Evolutionary conservation across 2,113 vertebrate species (phyloP).

Genomic region (Myocastor coypus): DNA sequence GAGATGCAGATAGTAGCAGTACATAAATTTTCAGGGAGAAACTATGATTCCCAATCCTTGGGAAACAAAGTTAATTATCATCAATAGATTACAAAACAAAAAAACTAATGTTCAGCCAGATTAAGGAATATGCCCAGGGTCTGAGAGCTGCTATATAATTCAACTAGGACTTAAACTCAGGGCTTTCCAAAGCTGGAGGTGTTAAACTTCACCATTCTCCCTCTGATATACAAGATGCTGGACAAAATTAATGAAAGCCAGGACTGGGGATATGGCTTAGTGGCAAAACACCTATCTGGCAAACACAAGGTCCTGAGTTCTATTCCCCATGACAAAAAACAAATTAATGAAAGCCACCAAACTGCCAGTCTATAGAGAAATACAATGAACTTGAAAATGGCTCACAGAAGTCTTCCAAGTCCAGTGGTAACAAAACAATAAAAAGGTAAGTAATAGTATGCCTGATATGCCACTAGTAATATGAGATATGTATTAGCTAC

Average conservation of each 20-base stretch:
- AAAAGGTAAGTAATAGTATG: background rate
- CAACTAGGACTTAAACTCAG: constrained; percentile 52
- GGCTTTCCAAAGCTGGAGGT: constrained; percentile 27
- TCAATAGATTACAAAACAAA: constrained; percentile 26
- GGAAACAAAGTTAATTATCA: background rate
- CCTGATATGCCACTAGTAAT: background rate
- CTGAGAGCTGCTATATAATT: constrained; percentile 16
- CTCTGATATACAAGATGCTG: constrained; percentile 19
- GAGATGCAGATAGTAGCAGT: background rate
- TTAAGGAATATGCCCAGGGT: constrained; percentile 2
- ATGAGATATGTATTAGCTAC: background rate
- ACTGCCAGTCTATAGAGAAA: constrained; percentile 12
- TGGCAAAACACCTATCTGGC: too few relatives aligned
- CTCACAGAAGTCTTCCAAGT: constrained; percentile 24
- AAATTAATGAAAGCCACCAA: constrained; percentile 54
- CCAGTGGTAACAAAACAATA: background rate
- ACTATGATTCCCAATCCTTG: constrained; percentile 7
- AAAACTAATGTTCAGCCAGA: constrained; percentile 18
- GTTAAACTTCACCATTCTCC: constrained; percentile 30
- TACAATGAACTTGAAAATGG: constrained; percentile 10
- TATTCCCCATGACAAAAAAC: background rate
- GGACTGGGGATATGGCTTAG: too few relatives aligned
- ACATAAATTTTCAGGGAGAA: constrained; percentile 33
- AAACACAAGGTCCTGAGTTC: too few relatives aligned
- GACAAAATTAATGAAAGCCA: constrained; percentile 54